Conservation (phyloP, 1,140 invertebrate species). For the Teleopsis dalmanni region DNA sequence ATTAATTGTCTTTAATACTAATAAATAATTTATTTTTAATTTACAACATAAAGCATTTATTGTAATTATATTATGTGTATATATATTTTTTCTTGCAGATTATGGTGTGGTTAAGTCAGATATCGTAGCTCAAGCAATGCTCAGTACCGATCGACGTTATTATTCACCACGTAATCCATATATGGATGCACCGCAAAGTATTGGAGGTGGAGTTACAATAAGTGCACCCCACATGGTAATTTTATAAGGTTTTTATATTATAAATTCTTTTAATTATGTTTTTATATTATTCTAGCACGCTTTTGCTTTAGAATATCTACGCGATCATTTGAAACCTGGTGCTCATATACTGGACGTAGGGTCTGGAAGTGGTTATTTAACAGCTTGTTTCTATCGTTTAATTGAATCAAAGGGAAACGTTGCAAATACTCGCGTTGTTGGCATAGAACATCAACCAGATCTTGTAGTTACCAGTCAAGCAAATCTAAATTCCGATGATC, state of each 20-base stretch:
- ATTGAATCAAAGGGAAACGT: constrained; percentile 45
- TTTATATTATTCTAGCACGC: constrained; percentile 59
- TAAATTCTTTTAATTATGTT: constrained; percentile 6
- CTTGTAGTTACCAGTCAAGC: constrained; percentile 63
- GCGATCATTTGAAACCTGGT: constrained; percentile 73
- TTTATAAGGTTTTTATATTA: constrained; percentile 2
- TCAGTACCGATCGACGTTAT: constrained; percentile 73
- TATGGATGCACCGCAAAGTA: constrained; percentile 81
- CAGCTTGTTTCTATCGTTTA: constrained; percentile 77
- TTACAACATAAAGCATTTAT: constrained; percentile 10
- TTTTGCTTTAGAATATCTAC: constrained; percentile 83
- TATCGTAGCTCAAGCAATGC: constrained; percentile 76
- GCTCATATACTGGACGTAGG: constrained; percentile 86
- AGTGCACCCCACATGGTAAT: constrained; percentile 96
- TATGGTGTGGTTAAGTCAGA: constrained; percentile 78
- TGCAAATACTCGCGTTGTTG: constrained; percentile 63
- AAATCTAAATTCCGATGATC: constrained; percentile 71
- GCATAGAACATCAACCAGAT: constrained; percentile 89
- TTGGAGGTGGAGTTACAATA: constrained; percentile 88
- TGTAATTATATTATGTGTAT: constrained; percentile 12
- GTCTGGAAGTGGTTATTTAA: constrained; percentile 91
- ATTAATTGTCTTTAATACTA: background rate
- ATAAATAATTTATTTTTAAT: background rate
- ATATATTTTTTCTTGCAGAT: constrained; percentile 51
- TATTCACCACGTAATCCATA: constrained; percentile 60